phyloP scores from a whole-genome alignment of 2,888 invertebrate genomes.

The Phragmatobia fuliginosa region DNA sequence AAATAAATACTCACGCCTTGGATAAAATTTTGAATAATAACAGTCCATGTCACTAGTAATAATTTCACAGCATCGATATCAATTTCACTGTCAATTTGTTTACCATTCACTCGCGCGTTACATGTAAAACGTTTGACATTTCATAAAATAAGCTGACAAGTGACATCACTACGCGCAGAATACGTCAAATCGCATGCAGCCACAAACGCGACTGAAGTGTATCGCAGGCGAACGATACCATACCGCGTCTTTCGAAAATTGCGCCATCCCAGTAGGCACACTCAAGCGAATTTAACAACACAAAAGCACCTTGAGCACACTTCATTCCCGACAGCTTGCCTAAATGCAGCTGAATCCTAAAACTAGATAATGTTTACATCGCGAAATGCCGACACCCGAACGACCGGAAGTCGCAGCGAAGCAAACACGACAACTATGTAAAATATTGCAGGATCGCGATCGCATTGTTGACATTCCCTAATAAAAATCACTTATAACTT shows the following conservation, averaged over 20 bases:
- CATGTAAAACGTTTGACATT: constrained; percentile 84
- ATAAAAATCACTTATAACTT: constrained; percentile 88
- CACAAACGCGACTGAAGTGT: constrained; percentile 87
- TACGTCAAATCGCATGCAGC: constrained; percentile 87
- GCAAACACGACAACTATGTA: constrained; percentile 92
- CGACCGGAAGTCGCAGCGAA: constrained; percentile 87
- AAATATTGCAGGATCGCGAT: constrained; percentile 92
- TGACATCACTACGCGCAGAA: constrained; percentile 85
- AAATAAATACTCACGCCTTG: constrained; percentile 84
- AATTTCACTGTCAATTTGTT: constrained; percentile 83
- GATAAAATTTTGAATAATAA: constrained; percentile 86
- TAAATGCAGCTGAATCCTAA: constrained; percentile 77
- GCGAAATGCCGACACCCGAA: constrained; percentile 85
- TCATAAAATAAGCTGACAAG: constrained; percentile 85
- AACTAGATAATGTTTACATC: constrained; percentile 87
- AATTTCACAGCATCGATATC: constrained; percentile 78
- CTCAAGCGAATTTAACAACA: constrained; percentile 86
- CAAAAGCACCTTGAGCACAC: constrained; percentile 85
- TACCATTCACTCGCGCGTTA: constrained; percentile 83
- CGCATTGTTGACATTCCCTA: constrained; percentile 91
- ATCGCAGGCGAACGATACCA: constrained; percentile 86
- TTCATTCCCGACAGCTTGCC: constrained; percentile 82
- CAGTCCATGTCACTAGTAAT: constrained; percentile 83
- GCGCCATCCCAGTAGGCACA: constrained; percentile 86
- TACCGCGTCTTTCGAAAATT: constrained; percentile 88